Evolutionary conservation across 2,888 invertebrate species (phyloP).

Genomic region (Drosophila buzzatii): DNA sequence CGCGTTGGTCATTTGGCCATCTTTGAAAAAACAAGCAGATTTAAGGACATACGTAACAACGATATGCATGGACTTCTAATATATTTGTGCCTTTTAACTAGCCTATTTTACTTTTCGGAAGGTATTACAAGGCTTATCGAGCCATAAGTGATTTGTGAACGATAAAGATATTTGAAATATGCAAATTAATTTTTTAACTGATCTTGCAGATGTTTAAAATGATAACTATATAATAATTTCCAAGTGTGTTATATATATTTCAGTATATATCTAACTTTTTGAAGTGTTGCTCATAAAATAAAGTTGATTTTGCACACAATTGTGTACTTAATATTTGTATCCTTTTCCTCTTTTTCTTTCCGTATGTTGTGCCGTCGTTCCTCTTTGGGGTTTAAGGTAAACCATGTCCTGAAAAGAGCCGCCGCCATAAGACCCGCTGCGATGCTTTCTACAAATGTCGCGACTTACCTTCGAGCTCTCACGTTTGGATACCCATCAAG

Average conservation of each 20-base stretch:
- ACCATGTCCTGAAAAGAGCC: slow-evolving; percentile 83
- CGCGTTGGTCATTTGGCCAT: slow-evolving; percentile 33
- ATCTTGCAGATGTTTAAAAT: not conserved
- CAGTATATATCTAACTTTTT: not conserved
- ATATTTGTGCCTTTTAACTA: slow-evolving; percentile 65
- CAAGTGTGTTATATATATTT: not conserved
- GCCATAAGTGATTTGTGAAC: not conserved
- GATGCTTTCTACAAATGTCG: slow-evolving; percentile 84
- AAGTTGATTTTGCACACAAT: not conserved
- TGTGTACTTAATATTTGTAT: not conserved
- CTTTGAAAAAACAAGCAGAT: slow-evolving; percentile 27
- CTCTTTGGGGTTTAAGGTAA: slow-evolving; percentile 71
- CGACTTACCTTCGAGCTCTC: slow-evolving; percentile 73
- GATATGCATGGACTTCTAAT: slow-evolving; percentile 63
- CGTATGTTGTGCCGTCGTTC: not conserved
- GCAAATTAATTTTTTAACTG: not conserved
- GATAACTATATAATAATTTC: not conserved
- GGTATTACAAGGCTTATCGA: slow-evolving; percentile 63
- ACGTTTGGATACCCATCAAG: slow-evolving; percentile 83
- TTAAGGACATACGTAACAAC: slow-evolving; percentile 40
- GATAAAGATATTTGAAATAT: not conserved
- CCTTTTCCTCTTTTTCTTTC: slow-evolving; percentile 4
- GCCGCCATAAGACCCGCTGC: slow-evolving; percentile 84
- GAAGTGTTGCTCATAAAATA: not conserved
- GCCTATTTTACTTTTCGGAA: slow-evolving; percentile 84